These are phyloP conservation scores for Microplitis manilae DNA, from an alignment of 2,888 invertebrate genomes.

Conservation along the genomic window DNA sequence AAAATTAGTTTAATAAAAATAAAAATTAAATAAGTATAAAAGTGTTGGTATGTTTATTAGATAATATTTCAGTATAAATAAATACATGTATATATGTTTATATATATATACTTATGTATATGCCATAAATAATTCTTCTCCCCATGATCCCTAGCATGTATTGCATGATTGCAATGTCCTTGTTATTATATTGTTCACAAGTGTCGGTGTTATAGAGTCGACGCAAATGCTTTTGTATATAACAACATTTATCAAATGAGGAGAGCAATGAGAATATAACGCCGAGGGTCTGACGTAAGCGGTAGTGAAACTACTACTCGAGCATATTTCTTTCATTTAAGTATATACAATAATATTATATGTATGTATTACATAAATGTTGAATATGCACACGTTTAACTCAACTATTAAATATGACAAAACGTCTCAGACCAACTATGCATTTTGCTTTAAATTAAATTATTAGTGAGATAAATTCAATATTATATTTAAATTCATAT, in stretches of 20 bases:
- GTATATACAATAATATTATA: constrained; percentile 8
- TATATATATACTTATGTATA: neutral
- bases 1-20: neutral
- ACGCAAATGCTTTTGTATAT: neutral
- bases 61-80: neutral
- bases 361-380: neutral
- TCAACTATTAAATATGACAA: neutral
- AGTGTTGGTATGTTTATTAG: neutral
- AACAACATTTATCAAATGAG: neutral
- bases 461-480: neutral
- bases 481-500: neutral
- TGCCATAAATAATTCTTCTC: neutral
- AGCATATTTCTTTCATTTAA: constrained; percentile 14
- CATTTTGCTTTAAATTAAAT: neutral
- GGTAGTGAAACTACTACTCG: constrained; percentile 23
- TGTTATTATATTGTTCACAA: neutral
- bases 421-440: neutral
- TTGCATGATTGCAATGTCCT: neutral
- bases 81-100: neutral
- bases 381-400: neutral
- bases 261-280: neutral
- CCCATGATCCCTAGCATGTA: neutral
- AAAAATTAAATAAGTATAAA: neutral
- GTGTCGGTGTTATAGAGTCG: neutral
- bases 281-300: constrained; percentile 6